These are phyloP conservation scores for Cephus rjabovi DNA, from an alignment of 2,888 invertebrate genomes.

Conservation along the genomic window DNA sequence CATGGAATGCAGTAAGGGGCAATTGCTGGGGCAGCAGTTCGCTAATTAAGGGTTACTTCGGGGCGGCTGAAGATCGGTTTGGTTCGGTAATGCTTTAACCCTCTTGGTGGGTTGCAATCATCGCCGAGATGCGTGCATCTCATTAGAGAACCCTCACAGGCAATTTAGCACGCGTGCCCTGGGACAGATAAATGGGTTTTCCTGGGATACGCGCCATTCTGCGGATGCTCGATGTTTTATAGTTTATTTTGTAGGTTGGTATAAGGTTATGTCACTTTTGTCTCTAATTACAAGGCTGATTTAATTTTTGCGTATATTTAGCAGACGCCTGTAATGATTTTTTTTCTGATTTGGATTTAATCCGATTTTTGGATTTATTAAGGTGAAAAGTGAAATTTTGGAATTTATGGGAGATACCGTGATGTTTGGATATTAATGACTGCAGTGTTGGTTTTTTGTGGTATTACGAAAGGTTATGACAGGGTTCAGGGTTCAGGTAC, in stretches of 20 bases:
- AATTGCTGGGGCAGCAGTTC: slow-evolving; percentile 50
- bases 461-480: too few species aligned
- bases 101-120: slow-evolving; percentile 4
- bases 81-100: slow-evolving; percentile 17
- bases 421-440: background rate
- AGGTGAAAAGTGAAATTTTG: background rate
- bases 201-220: background rate
- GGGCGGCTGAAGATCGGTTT: slow-evolving; percentile 17
- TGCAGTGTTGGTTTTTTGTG: too few species aligned
- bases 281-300: too few species aligned
- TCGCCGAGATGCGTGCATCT: slow-evolving; percentile 40
- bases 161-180: background rate
- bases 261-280: background rate
- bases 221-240: background rate
- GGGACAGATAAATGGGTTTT: background rate
- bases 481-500: background rate
- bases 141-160: slow-evolving; percentile 33
- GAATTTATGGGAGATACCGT: background rate
- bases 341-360: background rate
- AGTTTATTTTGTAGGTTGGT: background rate
- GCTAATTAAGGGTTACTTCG: slow-evolving; percentile 57
- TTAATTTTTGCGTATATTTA: too few species aligned
- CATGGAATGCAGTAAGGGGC: slow-evolving; percentile 46
- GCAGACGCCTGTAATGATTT: background rate
- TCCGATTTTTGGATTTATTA: background rate